phyloP scores from a whole-genome alignment of 2,888 invertebrate genomes.

The Epinotia nisella region DNA sequence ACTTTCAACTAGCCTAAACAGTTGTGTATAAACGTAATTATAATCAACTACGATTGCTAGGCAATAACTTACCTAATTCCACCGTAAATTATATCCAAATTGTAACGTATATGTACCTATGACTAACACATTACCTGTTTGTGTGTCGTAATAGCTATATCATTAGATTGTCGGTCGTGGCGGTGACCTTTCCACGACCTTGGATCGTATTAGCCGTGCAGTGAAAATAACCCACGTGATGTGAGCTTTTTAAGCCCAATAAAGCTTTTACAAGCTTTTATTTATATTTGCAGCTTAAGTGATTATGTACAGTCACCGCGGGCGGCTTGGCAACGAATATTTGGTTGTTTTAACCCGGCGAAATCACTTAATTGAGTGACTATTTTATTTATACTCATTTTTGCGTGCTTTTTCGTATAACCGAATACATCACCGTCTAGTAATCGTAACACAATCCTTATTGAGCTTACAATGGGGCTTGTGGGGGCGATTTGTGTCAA shows the following conservation, averaged over 20 bases:
- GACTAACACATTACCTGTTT: background rate
- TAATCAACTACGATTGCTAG: background rate
- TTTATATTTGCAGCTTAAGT: background rate
- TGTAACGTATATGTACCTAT: background rate
- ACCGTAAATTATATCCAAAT: background rate
- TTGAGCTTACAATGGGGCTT: too few relatives aligned
- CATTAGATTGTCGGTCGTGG: constrained; percentile 21
- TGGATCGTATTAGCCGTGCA: constrained; percentile 13
- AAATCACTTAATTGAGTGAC: background rate
- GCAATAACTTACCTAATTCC: background rate
- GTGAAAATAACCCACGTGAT: constrained; percentile 21
- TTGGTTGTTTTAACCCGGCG: background rate
- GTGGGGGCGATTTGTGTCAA: too few relatives aligned
- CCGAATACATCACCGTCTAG: too few relatives aligned
- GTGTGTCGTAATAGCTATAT: constrained; percentile 15
- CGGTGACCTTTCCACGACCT: constrained; percentile 18
- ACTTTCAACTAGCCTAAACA: too few relatives aligned
- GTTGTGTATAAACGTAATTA: too few relatives aligned
- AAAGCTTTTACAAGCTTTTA: constrained; percentile 12
- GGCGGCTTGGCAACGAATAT: background rate
- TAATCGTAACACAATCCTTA: too few relatives aligned
- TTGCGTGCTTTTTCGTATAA: too few relatives aligned
- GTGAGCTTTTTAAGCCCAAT: constrained; percentile 13
- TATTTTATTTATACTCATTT: background rate
- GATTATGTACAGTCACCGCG: background rate